Evolutionary conservation across 1,140 invertebrate genomes (phyloP).

Genomic region (Sitodiplosis mosellana): DNA sequence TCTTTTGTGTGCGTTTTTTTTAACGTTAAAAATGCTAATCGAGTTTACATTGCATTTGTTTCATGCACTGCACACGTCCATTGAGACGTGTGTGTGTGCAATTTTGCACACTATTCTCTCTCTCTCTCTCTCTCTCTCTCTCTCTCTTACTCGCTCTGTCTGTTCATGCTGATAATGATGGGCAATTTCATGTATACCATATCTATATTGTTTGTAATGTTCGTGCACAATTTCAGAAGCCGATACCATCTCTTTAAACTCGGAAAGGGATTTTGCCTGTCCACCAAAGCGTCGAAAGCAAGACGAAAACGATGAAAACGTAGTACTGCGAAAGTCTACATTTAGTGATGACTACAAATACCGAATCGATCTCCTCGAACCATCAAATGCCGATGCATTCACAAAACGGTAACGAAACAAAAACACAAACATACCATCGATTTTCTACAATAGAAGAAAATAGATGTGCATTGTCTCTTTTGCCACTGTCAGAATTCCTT

Average conservation of each 20-base stretch:
- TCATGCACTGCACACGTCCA: too few species aligned
- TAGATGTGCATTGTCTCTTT: neutral
- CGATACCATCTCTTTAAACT: constrained; percentile 43
- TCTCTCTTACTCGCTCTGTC: too few species aligned
- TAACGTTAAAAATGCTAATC: too few species aligned
- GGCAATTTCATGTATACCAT: neutral
- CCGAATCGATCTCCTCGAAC: neutral
- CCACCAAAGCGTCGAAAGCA: constrained; percentile 56
- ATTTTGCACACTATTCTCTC: too few species aligned
- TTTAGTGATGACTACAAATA: neutral
- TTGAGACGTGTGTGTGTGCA: too few species aligned
- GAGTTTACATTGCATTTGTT: too few species aligned
- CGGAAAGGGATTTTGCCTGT: constrained; percentile 57
- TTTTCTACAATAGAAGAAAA: neutral
- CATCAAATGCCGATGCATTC: neutral
- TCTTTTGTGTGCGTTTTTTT: too few species aligned
- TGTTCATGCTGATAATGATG: too few species aligned
- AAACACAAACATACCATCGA: too few species aligned
- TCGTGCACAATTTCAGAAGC: constrained; percentile 18
- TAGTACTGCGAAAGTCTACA: neutral
- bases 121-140: too few species aligned
- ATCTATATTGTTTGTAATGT: neutral
- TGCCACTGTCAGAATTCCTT: neutral
- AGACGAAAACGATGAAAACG: constrained; percentile 13
- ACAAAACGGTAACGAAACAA: constrained; percentile 1